Base-by-base conservation (phyloP, 2,113 vertebrate species). In the Cryptotis parvus region DNA sequence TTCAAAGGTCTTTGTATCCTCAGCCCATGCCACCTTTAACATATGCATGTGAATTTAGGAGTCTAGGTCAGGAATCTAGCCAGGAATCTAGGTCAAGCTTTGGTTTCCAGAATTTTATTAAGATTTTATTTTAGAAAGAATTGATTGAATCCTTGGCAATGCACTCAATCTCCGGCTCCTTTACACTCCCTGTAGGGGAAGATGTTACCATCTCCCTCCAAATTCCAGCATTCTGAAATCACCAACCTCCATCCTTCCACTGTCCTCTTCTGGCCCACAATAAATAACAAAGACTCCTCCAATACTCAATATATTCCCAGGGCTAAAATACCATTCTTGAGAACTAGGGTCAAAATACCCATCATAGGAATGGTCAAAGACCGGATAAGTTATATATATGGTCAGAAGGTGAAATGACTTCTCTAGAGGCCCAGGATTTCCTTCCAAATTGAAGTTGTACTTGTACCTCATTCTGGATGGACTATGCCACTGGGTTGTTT, bases 81-180 rank as follows among this genome's bases (percentile, higher is more conserved):
- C 4, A 49, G 33, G 31, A 87, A 68, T 45, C 16, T 80, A 63
- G 41, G 27, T 20, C 29, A 55, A n/a, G 22, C 73, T 55, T 79
- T 49, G 31, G 6, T 81, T 52, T 94, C n/a, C 33, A 73, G 45
- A 61, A 22, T 33, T 92, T 72, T 80, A 24, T 84, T 87, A 45
- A 27, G 22, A 4, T 45, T 39, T 86, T 49, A 69, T 86, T 82
- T 55, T n/a, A 73, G 37, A 8, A 9, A 35, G 55, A 16, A 70
- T 12, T 84, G 45, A 80, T 76, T 15, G 37, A 84, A 58, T 72
- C 29, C 45, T 45, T 81, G 81, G 16, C 35, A 27, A 6, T 61
- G 39, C 87, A 49, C 20, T 55, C 70, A 69, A 16, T 24, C 58
- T 78, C 31, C 9, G 33, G n/a, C n/a, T 82, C 24, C 27, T 45